phyloP scores from a whole-genome alignment of 2,113 vertebrate genomes.

The Gymnobelideus leadbeateri region DNA sequence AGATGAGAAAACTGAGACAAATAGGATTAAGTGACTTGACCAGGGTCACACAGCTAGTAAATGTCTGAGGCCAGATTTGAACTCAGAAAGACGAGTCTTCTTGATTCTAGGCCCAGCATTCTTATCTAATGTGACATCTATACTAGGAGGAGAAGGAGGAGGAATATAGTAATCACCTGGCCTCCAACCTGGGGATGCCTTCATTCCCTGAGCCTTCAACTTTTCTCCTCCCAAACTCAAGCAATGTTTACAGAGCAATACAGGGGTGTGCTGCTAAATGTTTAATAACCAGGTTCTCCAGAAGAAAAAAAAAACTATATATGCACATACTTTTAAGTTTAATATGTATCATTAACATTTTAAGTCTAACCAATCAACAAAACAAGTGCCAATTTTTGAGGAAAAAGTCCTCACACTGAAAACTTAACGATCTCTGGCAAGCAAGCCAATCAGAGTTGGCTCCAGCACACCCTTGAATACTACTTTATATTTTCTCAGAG shows the following conservation, averaged over 20 bases:
- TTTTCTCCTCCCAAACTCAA: neutral
- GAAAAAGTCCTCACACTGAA: neutral
- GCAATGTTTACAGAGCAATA: neutral
- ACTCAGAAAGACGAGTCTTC: neutral
- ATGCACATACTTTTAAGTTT: neutral
- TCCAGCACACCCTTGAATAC: neutral
- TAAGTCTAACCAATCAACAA: neutral
- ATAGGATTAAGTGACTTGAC: neutral
- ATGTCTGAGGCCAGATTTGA: neutral
- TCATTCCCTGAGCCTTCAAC: neutral
- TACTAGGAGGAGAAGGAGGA: no score
- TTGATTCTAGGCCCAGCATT: no score
- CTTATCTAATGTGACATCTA: no score
- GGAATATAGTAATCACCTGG: neutral
- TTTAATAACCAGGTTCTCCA: no score
- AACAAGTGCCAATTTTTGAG: neutral
- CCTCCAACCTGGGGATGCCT: neutral
- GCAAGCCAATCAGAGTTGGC: neutral
- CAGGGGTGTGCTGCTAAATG: no score
- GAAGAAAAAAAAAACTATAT: neutral
- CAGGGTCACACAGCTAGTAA: neutral
- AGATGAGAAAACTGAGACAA: neutral
- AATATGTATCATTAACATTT: neutral
- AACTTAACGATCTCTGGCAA: neutral
- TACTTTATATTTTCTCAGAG: neutral